Evolutionary conservation across 2,113 vertebrate genomes (phyloP).

Genomic region (Thunnus maccoyii): DNA sequence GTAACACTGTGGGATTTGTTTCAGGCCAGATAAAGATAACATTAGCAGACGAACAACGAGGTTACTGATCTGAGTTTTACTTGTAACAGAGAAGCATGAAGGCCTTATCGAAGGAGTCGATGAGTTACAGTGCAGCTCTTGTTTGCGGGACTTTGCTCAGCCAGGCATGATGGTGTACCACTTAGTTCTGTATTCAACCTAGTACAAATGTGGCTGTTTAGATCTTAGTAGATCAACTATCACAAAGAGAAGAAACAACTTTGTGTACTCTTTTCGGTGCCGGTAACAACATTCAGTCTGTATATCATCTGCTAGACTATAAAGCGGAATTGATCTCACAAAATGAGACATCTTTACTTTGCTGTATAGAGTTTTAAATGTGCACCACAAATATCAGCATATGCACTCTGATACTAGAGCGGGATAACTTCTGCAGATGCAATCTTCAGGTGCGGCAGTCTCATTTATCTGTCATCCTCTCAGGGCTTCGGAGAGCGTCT

Average conservation of each 20-base stretch:
- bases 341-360: constrained; percentile 25
- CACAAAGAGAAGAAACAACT: constrained; percentile 14
- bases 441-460: constrained; percentile 69
- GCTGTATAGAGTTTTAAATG: constrained; percentile 2
- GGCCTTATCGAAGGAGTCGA: constrained; percentile 53
- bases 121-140: constrained; percentile 56
- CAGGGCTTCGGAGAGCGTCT: constrained; percentile 42
- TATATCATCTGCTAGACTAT: neutral
- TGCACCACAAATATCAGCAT: constrained; percentile 21
- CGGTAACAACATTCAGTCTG: neutral
- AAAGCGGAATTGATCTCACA: neutral
- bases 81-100: constrained; percentile 68
- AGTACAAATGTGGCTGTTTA: constrained; percentile 33
- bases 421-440: constrained; percentile 55
- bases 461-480: constrained; percentile 76
- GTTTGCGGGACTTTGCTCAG: constrained; percentile 54
- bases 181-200: constrained; percentile 29
- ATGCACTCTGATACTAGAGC: constrained; percentile 18
- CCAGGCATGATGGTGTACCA: constrained; percentile 43
- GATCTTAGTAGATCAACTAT: constrained; percentile 39
- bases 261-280: neutral
- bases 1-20: constrained; percentile 72
- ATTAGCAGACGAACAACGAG: constrained; percentile 65
- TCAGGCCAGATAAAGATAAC: constrained; percentile 71
- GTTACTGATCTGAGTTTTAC: constrained; percentile 72